Percentiles rank a stretch among this genome's conserved stretches.
Conservation (phyloP, 1,140 invertebrate genomes). For the Campodea augens region DNA sequence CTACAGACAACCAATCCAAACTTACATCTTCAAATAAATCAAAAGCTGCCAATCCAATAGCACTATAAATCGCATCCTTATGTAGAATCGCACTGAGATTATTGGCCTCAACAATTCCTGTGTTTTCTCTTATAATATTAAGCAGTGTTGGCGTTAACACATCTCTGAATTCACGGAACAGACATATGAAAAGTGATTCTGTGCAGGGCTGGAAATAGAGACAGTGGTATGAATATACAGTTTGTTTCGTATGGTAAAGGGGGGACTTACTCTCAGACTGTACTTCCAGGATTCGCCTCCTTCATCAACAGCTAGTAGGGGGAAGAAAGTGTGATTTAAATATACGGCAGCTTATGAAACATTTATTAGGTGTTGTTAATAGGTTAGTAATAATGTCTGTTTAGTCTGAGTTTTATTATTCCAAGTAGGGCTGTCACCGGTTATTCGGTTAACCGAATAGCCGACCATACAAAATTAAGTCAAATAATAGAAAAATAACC, state of each 20-base stretch:
- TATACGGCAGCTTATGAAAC: not conserved
- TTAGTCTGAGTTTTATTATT: too few relatives aligned
- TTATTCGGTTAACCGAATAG: too few relatives aligned
- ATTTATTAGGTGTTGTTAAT: too few relatives aligned
- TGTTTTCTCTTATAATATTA: conserved; percentile 40
- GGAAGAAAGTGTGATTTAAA: not conserved
- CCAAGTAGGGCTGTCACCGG: too few relatives aligned
- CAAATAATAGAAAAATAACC: too few relatives aligned
- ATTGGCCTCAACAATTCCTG: conserved; percentile 36
- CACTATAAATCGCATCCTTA: conserved; percentile 91
- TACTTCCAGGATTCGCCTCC: conserved; percentile 82
- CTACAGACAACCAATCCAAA: too few relatives aligned
- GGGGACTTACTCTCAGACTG: conserved; percentile 53
- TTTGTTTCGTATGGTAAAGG: not conserved
- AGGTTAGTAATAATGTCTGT: too few relatives aligned
- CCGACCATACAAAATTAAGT: too few relatives aligned
- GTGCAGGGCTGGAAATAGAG: conserved; percentile 53
- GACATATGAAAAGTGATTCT: conserved; percentile 59
- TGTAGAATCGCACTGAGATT: conserved; percentile 57
- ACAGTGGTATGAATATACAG: not conserved
- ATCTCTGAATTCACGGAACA: conserved; percentile 60
- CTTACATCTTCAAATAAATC: conserved; percentile 77
- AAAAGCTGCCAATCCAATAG: conserved; percentile 70
- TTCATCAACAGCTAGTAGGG: conserved; percentile 57
- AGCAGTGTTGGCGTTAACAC: conserved; percentile 50